These are phyloP conservation scores for Babyrousa celebensis DNA, from an alignment of 2,797 vertebrate species.

Conservation along the genomic window DNA sequence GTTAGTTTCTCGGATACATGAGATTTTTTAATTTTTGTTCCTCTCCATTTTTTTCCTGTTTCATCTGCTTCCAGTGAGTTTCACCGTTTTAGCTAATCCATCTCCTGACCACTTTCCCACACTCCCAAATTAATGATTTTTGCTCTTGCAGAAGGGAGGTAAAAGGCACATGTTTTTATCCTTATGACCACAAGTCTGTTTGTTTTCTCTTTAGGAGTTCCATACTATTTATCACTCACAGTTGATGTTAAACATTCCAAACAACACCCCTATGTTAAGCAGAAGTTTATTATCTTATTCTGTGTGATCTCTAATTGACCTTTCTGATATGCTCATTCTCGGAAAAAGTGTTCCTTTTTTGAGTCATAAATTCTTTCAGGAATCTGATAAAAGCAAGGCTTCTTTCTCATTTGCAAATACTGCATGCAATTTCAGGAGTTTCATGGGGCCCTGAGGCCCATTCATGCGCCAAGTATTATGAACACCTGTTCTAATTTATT, in stretches of 20 bases:
- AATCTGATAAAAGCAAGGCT: conserved; percentile 4
- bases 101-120: conserved; percentile 28
- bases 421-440: not conserved
- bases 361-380: conserved; percentile 11
- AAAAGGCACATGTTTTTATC: conserved; percentile 66
- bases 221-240: not conserved
- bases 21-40: not conserved
- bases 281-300: conserved; percentile 7
- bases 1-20: not conserved
- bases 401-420: conserved; percentile 9
- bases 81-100: not conserved
- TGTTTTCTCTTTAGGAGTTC: conserved; percentile 43
- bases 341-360: not conserved
- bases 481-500: conserved; percentile 49
- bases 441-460: not conserved
- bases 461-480: not conserved
- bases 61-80: not conserved
- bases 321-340: conserved; percentile 22
- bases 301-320: conserved; percentile 61
- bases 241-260: conserved; percentile 20
- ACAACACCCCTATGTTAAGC: not conserved
- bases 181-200: not conserved
- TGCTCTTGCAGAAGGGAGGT: not conserved
- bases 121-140: conserved; percentile 5
- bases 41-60: not conserved